Evolutionary conservation across 2,797 vertebrate genomes (phyloP), one percentile per base, ranked within the genome.

Genomic region (Smutsia temminckii): DNA sequence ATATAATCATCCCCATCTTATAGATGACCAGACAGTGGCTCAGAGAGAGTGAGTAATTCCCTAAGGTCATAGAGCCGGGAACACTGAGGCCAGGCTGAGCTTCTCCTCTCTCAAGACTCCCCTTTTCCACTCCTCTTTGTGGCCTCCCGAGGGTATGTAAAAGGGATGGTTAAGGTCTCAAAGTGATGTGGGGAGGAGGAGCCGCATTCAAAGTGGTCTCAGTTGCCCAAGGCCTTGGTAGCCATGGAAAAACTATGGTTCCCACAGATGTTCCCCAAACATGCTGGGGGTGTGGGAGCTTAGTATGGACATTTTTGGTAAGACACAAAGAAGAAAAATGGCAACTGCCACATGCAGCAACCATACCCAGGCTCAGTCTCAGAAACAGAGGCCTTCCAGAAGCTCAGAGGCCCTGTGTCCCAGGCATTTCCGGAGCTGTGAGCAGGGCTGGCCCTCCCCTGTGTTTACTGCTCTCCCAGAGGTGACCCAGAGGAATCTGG

Each of bases 161-260:
- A 71, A 69, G 12, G 51, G 27, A 69, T 32, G 8, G 13, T 40
- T 66, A 69, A 53, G 85, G 49, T 34, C 59, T 10, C 16, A 37
- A n/a, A 21, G 49, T 59, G 55, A 71, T 34, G 1, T 64, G 40
- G 51, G 12, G 14, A 53, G 34, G 10, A 14, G 9, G 18, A 86
- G 18, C 16, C 61, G 37, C 51, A n/a, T 49, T 92, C 49, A 27
- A 71, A 49, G 25, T 20, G 20, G 25, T 42, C 61, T 66, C 51
- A 59, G 40, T 84, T 84, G 34, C 64, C 20, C 37, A 63, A 83
- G 78, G 37, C 13, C 71, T 95, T 13, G n/a, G 75, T 59, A 49
- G n/a, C 49, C n/a, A 17, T 40, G 46, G 42, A 42, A 34, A 57
- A 46, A 3, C 32, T 8, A 12, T 0, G 1, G 8, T 88, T 66